Base-by-base conservation (phyloP, 2,888 invertebrate genomes). In the Chalcosyrphus nemorum region DNA sequence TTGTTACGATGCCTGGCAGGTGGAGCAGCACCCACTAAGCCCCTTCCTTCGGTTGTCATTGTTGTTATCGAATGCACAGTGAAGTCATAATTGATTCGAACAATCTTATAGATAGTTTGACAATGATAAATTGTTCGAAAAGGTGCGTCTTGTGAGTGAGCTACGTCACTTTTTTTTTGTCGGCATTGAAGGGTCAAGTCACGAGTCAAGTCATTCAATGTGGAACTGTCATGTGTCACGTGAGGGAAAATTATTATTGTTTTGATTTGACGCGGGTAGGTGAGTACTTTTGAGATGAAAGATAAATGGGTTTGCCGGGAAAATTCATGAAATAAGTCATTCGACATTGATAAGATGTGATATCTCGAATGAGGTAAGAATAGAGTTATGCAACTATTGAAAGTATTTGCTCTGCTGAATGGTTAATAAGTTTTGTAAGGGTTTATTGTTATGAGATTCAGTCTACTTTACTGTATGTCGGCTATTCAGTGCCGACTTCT, bases 151-250 rank as follows among this genome's bases (percentile, higher is more conserved):
- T 27, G 43, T 41, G 27, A 15, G 45, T 6, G n/a, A n/a, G 17
- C 21, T 13, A 45, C 45, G 80, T 74, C 61, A 72, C 43, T 63
- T 9, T n/a, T 35, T 24, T 24, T 47, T 56, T 41, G 63, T 32
- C 57, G 81, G 50, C 70, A 75, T 81, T 81, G 75, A 70, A 38
- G 50, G 81, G 75, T 70, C 71, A 78, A 78, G 57, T 78, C 41
- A 47, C 70, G 78, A 71, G 56, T 63, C 32, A 56, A 29, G 11
- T 35, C 59, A 54, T 61, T 61, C 17, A 29, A 70, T 47, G 61
- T 41, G 63, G 6, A 35, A 24, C 59, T 61, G 68, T 52, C 68
- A 54, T 61, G 45, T 52, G 41, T 68, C 76, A 56, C n/a, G 32
- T 56, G 45, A 71, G 45, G n/a, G 24, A 45, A 35, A 38, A 43